A percentile compares a stretch with the other conserved stretches of the same genome.
Evolutionary conservation across 2,888 invertebrate genomes (phyloP).

Genomic region (Folsomia manolachei): DNA sequence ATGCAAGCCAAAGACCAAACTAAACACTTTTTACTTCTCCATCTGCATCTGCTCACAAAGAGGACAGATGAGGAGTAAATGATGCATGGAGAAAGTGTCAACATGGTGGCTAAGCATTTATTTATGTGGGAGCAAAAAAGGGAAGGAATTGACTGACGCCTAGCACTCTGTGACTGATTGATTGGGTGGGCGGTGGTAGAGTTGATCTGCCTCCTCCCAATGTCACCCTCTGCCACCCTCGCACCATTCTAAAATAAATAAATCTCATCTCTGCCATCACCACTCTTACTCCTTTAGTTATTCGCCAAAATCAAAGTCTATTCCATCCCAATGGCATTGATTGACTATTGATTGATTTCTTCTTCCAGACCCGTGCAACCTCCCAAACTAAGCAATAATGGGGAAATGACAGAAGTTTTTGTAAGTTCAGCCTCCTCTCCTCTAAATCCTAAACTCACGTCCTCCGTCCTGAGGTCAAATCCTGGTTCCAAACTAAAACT

Average conservation of each 20-base stretch:
- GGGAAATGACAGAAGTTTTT: constrained; percentile 42
- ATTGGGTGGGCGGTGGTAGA: background rate
- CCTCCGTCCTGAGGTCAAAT: constrained; percentile 30
- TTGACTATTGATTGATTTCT: too few relatives aligned
- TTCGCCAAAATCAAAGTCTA: too few relatives aligned
- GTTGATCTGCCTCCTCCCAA: background rate
- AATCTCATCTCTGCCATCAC: background rate
- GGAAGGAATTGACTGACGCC: background rate
- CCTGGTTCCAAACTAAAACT: constrained; percentile 29
- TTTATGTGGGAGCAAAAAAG: too few relatives aligned
- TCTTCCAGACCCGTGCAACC: background rate
- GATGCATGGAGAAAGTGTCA: background rate
- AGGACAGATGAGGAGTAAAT: too few relatives aligned
- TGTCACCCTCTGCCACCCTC: background rate
- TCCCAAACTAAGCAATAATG: constrained; percentile 36
- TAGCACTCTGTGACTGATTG: background rate
- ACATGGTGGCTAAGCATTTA: background rate
- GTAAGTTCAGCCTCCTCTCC: constrained; percentile 1
- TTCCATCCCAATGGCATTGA: too few relatives aligned
- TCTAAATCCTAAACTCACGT: constrained; percentile 13
- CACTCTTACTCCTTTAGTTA: too few relatives aligned
- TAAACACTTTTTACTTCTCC: too few relatives aligned
- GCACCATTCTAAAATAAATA: too few relatives aligned
- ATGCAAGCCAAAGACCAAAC: background rate
- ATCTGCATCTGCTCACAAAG: too few relatives aligned